These are phyloP conservation scores for Troides aeacus DNA, from an alignment of 2,888 invertebrate species.

Conservation along the genomic window DNA sequence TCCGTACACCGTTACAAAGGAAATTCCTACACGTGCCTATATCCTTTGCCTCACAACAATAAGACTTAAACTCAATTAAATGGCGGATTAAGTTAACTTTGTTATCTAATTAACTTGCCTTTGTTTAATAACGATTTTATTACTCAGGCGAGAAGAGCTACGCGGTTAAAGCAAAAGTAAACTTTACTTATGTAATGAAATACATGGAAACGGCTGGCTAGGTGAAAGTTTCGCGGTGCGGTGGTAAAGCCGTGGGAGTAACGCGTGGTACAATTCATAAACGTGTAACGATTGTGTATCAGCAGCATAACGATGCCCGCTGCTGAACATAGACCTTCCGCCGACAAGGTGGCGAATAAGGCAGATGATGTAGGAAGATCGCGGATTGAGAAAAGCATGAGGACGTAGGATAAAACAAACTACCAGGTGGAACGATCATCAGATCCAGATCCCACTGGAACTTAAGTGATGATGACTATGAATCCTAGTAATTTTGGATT, in stretches of 20 bases:
- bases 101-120: background rate
- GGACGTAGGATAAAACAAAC: too few species aligned
- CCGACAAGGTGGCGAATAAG: too few species aligned
- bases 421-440: too few species aligned
- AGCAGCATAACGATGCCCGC: too few species aligned
- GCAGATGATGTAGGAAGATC: too few species aligned
- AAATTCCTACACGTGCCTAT: background rate
- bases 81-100: slow-evolving; percentile 4
- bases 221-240: slow-evolving; percentile 45
- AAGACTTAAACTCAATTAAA: slow-evolving; percentile 19
- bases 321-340: too few species aligned
- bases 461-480: too few species aligned
- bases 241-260: slow-evolving; percentile 41
- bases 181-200: slow-evolving; percentile 33
- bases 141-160: background rate
- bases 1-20: slow-evolving; percentile 4
- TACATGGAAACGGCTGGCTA: slow-evolving; percentile 43
- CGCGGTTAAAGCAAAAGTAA: slow-evolving; percentile 1
- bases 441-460: too few species aligned
- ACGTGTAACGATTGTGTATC: too few species aligned
- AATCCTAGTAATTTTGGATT: too few species aligned
- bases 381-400: too few species aligned
- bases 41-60: background rate
- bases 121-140: background rate
- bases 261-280: slow-evolving; percentile 29